These are phyloP conservation scores for Ciona savignyi DNA, from an alignment of 23 tunicate species.

Conservation along the genomic window DNA sequence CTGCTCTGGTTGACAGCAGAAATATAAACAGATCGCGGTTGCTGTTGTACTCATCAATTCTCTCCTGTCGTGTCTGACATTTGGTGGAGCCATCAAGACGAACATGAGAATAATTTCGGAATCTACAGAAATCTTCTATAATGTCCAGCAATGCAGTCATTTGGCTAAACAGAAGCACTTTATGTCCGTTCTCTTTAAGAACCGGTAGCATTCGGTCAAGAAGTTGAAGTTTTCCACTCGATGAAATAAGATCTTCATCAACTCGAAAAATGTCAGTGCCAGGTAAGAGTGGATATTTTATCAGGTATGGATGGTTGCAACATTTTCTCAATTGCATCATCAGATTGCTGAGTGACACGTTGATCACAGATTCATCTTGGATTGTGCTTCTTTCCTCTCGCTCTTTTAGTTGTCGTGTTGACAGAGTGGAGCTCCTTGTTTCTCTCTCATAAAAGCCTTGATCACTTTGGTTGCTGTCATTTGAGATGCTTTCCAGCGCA, in stretches of 20 bases:
- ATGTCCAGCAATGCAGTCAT: constrained; percentile 70
- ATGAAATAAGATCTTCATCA: constrained; percentile 47
- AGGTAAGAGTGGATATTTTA: constrained; percentile 74
- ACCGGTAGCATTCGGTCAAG: constrained; percentile 70
- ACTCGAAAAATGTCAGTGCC: constrained; percentile 64
- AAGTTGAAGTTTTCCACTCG: constrained; percentile 66
- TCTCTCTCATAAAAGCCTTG: background rate
- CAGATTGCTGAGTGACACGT: constrained; percentile 60
- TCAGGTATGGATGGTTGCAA: constrained; percentile 89
- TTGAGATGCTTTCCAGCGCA: background rate
- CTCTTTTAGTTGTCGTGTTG: constrained; percentile 12
- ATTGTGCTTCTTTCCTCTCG: background rate
- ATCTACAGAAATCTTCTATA: constrained; percentile 43
- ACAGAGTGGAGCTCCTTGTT: constrained; percentile 43
- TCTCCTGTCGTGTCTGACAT: constrained; percentile 39
- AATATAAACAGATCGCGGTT: constrained; percentile 46
- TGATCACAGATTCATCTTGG: constrained; percentile 36
- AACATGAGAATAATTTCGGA: constrained; percentile 18
- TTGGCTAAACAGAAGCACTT: constrained; percentile 71
- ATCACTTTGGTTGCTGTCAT: background rate
- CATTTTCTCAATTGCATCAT: constrained; percentile 78
- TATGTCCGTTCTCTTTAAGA: constrained; percentile 35
- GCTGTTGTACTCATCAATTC: constrained; percentile 43
- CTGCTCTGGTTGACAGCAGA: constrained; percentile 80
- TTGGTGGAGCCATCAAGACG: constrained; percentile 73